phyloP scores from a whole-genome alignment of 2,797 vertebrate species.

The Lacerta viridis region DNA sequence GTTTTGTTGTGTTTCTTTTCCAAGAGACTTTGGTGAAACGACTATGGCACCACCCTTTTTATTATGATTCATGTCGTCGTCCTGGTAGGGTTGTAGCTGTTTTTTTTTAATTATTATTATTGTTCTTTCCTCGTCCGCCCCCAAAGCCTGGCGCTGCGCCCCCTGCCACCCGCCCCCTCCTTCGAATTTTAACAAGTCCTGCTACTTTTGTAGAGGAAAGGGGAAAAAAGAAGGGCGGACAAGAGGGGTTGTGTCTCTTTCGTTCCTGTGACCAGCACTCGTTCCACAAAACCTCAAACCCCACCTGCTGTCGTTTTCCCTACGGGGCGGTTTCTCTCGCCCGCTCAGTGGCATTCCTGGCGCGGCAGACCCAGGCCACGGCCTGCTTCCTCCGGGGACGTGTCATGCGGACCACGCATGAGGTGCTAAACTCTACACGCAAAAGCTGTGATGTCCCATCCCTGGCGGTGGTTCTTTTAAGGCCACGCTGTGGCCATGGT shows the following conservation, averaged over 20 bases:
- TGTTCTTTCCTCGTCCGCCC: conserved; percentile 39
- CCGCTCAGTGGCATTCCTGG: not conserved
- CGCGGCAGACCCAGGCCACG: not conserved
- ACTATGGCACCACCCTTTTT: not conserved
- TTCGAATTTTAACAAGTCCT: conserved; percentile 19
- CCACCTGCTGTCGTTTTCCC: not conserved
- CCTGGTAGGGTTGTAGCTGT: conserved; percentile 31
- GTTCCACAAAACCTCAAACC: too few species aligned
- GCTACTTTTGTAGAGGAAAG: not conserved
- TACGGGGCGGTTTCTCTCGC: not conserved
- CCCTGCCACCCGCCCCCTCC: not conserved
- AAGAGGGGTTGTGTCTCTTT: not conserved
- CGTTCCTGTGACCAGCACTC: not conserved
- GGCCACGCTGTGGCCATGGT: conserved; percentile 25
- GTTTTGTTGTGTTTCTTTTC: not conserved
- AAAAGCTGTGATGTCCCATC: conserved; percentile 1
- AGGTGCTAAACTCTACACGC: conserved; percentile 32
- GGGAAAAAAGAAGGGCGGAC: fast-evolving
- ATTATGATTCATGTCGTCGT: conserved; percentile 2
- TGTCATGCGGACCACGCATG: not conserved
- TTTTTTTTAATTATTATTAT: not conserved
- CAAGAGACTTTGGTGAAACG: conserved; percentile 33
- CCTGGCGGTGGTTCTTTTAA: not conserved
- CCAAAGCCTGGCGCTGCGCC: conserved; percentile 11
- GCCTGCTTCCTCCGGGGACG: not conserved